Percentiles rank a stretch among this genome's conserved stretches.
Conservation (phyloP, 2,797 vertebrate species). For the Acridotheres tristis region DNA sequence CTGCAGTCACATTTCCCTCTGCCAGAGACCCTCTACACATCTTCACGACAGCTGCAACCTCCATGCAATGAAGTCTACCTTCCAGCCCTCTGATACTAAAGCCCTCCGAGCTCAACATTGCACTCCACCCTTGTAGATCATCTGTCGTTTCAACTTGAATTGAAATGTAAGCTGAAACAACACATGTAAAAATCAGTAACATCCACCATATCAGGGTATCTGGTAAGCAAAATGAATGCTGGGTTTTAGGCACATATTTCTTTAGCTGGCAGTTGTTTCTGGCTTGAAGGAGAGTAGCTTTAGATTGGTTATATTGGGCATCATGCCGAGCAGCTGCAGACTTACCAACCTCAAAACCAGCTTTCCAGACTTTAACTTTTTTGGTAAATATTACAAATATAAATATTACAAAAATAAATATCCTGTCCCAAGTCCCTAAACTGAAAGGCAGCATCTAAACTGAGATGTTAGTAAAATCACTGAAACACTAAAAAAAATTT, state of each 20-base stretch:
- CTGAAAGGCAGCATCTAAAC: background rate
- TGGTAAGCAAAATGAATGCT: background rate
- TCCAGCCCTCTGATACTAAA: background rate
- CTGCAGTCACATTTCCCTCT: accelerated
- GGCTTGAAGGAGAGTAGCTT: background rate
- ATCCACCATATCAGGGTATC: background rate
- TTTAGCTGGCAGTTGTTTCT: background rate
- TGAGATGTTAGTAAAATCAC: background rate
- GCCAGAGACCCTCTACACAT: background rate
- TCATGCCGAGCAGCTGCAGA: background rate
- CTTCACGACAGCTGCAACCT: background rate
- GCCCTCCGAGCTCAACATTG: background rate
- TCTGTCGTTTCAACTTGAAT: background rate
- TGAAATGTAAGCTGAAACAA: background rate
- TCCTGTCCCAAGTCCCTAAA: background rate
- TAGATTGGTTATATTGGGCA: background rate
- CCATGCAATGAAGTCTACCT: background rate
- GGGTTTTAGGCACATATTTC: background rate
- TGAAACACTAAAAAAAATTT: background rate
- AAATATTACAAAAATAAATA: too few species aligned
- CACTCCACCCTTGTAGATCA: background rate
- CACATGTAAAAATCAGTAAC: background rate
- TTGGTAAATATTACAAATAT: background rate
- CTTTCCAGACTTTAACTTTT: background rate
- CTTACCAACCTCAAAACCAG: background rate